Conservation (phyloP, 2,888 invertebrate species). For the Chorisops tibialis region DNA sequence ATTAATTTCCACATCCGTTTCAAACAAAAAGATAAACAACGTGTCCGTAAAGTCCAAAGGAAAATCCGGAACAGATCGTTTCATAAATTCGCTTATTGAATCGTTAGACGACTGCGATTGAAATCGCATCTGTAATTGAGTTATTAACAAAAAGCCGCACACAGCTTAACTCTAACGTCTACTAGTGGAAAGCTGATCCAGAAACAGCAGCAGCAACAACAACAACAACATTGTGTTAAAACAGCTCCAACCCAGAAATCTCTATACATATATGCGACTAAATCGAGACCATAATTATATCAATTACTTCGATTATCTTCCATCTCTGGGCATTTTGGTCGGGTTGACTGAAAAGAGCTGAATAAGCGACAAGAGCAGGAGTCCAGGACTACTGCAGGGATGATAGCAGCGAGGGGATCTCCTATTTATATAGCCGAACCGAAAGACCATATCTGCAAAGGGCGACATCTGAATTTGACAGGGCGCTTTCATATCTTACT, state of each 20-base stretch:
- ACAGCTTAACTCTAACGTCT: background rate
- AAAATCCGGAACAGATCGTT: slow-evolving; percentile 1
- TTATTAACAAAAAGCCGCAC: slow-evolving; percentile 27
- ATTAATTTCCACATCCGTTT: no score
- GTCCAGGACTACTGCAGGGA: background rate
- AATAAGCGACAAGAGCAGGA: slow-evolving; percentile 3
- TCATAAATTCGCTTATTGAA: slow-evolving; percentile 25
- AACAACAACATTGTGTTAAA: no score
- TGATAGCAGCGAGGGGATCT: background rate
- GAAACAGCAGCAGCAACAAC: background rate
- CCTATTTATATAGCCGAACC: slow-evolving; percentile 1
- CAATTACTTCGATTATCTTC: slow-evolving; percentile 47
- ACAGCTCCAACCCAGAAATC: background rate
- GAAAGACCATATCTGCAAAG: slow-evolving; percentile 26
- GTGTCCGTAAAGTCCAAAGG: no score
- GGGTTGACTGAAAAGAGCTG: slow-evolving; percentile 5
- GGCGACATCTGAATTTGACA: slow-evolving; percentile 32
- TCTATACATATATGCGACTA: slow-evolving; percentile 2
- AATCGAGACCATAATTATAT: slow-evolving; percentile 51
- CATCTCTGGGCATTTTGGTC: slow-evolving; percentile 37
- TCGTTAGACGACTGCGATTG: slow-evolving; percentile 26
- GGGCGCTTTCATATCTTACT: slow-evolving; percentile 29
- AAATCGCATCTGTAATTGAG: slow-evolving; percentile 27
- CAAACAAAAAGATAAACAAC: no score
- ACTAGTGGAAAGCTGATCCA: background rate